phyloP scores from a whole-genome alignment of 2,797 vertebrate species.

The Acanthis flammea region DNA sequence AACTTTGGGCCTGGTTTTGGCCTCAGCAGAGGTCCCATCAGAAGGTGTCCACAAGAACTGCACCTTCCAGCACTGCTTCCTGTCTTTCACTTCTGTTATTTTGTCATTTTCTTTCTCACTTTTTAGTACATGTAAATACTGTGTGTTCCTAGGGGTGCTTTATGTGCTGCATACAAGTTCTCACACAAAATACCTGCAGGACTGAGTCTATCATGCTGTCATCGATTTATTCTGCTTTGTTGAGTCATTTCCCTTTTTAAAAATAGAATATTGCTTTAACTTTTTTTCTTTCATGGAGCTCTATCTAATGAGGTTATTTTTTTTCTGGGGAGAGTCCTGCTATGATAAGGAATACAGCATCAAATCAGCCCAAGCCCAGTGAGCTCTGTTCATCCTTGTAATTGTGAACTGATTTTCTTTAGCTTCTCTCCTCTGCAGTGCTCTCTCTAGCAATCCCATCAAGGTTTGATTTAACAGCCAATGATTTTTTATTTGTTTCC shows the following conservation, averaged over 20 bases:
- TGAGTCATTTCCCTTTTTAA: background rate
- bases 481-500: slow-evolving; percentile 5
- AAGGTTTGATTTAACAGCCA: slow-evolving; percentile 12
- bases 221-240: background rate
- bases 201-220: background rate
- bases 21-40: background rate
- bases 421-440: background rate
- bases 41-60: background rate
- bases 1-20: background rate
- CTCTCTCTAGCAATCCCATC: background rate
- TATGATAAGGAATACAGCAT: background rate
- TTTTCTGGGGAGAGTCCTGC: background rate
- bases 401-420: background rate
- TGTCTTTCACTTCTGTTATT: background rate
- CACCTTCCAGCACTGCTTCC: background rate
- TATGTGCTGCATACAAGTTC: background rate
- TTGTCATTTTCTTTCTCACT: background rate
- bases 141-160: background rate
- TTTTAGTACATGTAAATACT: background rate
- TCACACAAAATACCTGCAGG: background rate
- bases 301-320: background rate
- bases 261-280: background rate
- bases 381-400: background rate
- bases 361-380: background rate
- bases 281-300: background rate